Conservation (phyloP, 2,797 vertebrate genomes). For the Lacerta agilis region DNA sequence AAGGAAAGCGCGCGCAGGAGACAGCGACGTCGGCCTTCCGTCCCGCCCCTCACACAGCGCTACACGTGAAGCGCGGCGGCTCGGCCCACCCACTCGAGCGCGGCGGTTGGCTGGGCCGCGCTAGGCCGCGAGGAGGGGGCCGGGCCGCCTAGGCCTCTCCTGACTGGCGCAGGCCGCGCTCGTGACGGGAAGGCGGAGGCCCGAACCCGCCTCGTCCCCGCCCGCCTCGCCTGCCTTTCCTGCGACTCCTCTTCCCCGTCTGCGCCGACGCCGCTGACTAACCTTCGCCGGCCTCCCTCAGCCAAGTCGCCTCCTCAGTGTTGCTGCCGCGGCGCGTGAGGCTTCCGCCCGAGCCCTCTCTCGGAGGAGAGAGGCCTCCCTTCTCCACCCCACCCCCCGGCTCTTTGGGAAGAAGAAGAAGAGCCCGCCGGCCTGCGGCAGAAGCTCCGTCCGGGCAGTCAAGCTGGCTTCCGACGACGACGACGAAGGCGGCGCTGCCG, state of each 20-base stretch:
- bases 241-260: neutral
- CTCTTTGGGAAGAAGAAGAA: no score
- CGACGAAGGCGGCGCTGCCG: neutral
- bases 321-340: neutral
- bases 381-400: no score
- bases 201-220: neutral
- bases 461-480: neutral
- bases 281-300: neutral
- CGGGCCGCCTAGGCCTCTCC: slow-evolving; percentile 58
- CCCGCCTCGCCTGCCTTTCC: neutral
- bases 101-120: slow-evolving; percentile 38
- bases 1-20: neutral
- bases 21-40: no score
- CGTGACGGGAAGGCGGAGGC: slow-evolving; percentile 29
- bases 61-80: slow-evolving; percentile 34
- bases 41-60: slow-evolving; percentile 32
- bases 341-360: neutral
- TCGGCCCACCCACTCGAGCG: neutral
- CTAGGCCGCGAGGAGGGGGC: slow-evolving; percentile 67
- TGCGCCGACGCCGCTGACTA: no score
- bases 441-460: neutral
- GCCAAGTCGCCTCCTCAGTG: no score
- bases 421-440: neutral
- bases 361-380: neutral
- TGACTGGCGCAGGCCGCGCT: slow-evolving; percentile 63